Evolutionary conservation across 2,797 vertebrate species (phyloP).

Genomic region (Lycodopsis pacificus): DNA sequence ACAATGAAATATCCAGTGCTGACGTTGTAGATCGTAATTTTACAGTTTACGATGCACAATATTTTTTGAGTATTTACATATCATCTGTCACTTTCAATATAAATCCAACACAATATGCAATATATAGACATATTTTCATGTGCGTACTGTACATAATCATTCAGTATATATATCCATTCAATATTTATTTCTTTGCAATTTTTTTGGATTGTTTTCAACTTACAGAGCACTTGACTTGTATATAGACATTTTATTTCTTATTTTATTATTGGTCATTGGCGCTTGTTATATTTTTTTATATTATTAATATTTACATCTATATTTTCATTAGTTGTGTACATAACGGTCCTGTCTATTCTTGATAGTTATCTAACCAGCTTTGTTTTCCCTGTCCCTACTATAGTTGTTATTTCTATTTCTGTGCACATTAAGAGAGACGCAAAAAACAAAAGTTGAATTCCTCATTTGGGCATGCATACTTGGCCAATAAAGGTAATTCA

Average conservation of each 20-base stretch:
- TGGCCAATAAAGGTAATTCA: background rate
- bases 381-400: background rate
- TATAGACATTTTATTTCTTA: background rate
- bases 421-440: background rate
- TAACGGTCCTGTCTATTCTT: background rate
- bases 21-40: background rate
- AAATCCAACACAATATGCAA: background rate
- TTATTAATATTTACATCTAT: background rate
- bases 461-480: background rate
- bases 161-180: background rate
- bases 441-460: background rate
- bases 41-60: background rate
- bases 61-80: background rate
- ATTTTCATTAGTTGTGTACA: background rate
- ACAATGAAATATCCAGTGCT: background rate
- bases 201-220: background rate
- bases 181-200: no score
- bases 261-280: background rate
- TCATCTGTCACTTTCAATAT: background rate
- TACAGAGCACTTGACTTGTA: background rate
- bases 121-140: background rate
- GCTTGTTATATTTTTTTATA: background rate
- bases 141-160: background rate
- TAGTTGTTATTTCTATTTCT: background rate
- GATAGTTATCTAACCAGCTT: background rate